Evolutionary conservation across 2,888 invertebrate species (phyloP).

Genomic region (Hypercompe scribonia): DNA sequence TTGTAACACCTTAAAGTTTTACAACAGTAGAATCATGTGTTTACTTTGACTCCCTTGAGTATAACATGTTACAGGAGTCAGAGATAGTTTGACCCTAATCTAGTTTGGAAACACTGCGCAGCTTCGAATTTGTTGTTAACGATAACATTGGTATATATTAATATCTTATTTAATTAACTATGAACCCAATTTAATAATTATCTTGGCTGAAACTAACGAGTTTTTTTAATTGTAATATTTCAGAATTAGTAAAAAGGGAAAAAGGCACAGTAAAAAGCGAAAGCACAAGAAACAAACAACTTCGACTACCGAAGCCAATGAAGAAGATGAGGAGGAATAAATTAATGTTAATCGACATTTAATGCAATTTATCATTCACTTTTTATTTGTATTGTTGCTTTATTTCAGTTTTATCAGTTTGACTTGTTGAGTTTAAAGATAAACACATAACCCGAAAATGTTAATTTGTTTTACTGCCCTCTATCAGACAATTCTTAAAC

Average conservation of each 20-base stretch:
- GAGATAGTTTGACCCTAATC: neutral
- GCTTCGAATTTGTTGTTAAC: neutral
- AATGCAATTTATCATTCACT: slow-evolving; percentile 6
- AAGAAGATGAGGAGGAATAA: slow-evolving; percentile 64
- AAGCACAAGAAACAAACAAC: slow-evolving; percentile 59
- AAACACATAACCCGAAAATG: neutral
- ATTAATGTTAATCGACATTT: neutral
- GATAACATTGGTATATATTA: neutral
- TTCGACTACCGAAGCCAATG: slow-evolving; percentile 59
- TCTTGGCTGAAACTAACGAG: no score
- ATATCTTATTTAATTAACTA: no score
- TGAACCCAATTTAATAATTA: no score
- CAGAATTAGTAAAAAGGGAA: slow-evolving; percentile 64
- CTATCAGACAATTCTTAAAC: slow-evolving; percentile 18
- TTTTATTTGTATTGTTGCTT: slow-evolving; percentile 4
- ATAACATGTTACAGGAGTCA: neutral
- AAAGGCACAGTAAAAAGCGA: slow-evolving; percentile 62
- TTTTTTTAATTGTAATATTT: slow-evolving; percentile 7
- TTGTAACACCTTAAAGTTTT: no score
- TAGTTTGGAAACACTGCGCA: neutral
- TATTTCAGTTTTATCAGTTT: neutral
- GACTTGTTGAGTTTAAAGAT: slow-evolving; percentile 12
- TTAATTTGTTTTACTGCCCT: slow-evolving; percentile 35
- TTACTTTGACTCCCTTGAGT: no score
- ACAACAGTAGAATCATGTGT: no score